Base-by-base conservation (phyloP, 2,888 invertebrate species). In the Drosophila meridiana region DNA sequence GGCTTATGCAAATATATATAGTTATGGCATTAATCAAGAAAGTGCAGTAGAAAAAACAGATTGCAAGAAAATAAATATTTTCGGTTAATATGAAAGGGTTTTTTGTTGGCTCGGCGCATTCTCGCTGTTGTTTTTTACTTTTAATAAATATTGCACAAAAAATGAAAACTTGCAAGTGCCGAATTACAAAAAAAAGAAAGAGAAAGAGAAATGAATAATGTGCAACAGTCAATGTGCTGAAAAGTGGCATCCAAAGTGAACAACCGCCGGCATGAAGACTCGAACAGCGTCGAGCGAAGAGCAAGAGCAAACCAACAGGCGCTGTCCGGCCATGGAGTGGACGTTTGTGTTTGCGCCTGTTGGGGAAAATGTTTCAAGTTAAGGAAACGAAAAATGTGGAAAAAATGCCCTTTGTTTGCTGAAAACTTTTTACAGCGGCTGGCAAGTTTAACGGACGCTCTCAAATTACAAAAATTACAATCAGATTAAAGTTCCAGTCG, bases 221-320 rank as follows among this genome's bases (percentile, higher is more conserved):
- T 81, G 82, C 87, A 88, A 79, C 88, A 88, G 83, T 77, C 74
- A 86, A 83, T 81, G 88, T 58, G 83, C 88, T 79, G 70, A 68
- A 78, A 81, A 84, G 86, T 87, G 73, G 73, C 76, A 50, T 74
- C 53, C 63, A 63, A 86, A 86, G 81, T 86, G 80, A 67, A 63
- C 69, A 76, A 69, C 76, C 69, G 80, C 61, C 65, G 58, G 71
- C 52, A 43, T 40, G 55, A 70, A 34, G 32, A 20, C 26, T 53
- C 5, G 34, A 53, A n/a, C 40, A 5, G 56, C 30, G 14, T 30
- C 3, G 14, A 28, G 47, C 47, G 28, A 28, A 3, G 42, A n/a
- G 13, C 40, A n/a, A 9, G 11, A 4, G 38, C 53, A 26, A 42
- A 14, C 43, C 14, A 36, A 13, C n/a, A n/a, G 48, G 28, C 53